Evolutionary conservation across 1,140 invertebrate genomes (phyloP), one percentile per base, ranked within the genome.

Genomic region (Planococcus citri): DNA sequence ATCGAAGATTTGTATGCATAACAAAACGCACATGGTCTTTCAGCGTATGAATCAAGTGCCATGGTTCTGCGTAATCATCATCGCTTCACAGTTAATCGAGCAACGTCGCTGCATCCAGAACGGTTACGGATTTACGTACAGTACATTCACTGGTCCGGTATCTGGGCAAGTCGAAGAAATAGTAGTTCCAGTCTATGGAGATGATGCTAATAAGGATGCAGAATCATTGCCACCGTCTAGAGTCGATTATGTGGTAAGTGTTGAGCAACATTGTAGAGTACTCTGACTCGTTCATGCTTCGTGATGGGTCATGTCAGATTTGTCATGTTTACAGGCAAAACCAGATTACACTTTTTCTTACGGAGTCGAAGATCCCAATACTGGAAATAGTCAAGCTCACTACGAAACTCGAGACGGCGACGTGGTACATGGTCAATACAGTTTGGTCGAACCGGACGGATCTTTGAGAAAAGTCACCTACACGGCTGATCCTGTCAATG

Each of bases 331-430:
- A 12, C 58, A 73, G 71, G 71, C 74, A 0, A 74, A 74, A 58
- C 75, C 75, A 1, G 70, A 74, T 12, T 88, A 88, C 73, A 80
- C 82, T 33, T 88, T 86, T 76, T 80, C 83, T 0, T 88, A 87
- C 75, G 86, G 86, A 41, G 85, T 88, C 14, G 82, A 86, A 71
- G 87, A 88, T 77, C 83, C 85, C 1, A 79, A 82, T 74, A 87
- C 82, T 72, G 85, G 87, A 58, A 86, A 89, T 76, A 82, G 82
- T 69, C 86, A 89, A 76, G 84, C 83, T 72, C 85, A 87, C 72
- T 82, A 85, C 72, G 86, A 89, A 76, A 82, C 80, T 51, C 82
- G 87, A 51, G 81, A 86, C 71, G 87, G 87, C 37, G 86, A 89
- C 74, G 80, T 82, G 1, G 87, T 89, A 24, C 78, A 79, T 21